A percentile compares a stretch with the other conserved stretches of the same genome.
phyloP scores from a whole-genome alignment of 35 echinoderm and acorn worm species.

The Apostichopus japonicus region DNA sequence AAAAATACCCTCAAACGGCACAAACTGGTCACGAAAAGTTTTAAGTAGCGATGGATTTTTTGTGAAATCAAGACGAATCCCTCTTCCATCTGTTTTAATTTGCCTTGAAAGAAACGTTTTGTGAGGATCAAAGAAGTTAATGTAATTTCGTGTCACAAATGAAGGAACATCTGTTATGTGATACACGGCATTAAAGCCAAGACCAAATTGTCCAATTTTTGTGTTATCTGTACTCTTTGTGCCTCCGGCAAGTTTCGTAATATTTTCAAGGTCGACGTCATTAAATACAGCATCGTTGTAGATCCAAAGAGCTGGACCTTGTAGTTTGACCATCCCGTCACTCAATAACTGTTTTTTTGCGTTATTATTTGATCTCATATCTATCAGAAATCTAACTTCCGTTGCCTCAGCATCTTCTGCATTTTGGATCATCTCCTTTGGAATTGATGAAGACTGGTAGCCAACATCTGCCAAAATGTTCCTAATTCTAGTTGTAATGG shows the following conservation, averaged over 20 bases:
- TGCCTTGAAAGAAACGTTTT: slow-evolving; percentile 60
- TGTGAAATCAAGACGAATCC: slow-evolving; percentile 33
- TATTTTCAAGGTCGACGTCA: slow-evolving; percentile 76
- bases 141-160: slow-evolving; percentile 70
- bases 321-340: slow-evolving; percentile 46
- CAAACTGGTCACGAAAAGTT: slow-evolving; percentile 51
- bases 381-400: slow-evolving; percentile 78
- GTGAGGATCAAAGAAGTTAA: slow-evolving; percentile 85
- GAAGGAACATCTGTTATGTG: slow-evolving; percentile 90
- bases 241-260: slow-evolving; percentile 70
- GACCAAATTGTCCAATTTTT: slow-evolving; percentile 92
- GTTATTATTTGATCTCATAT: slow-evolving; percentile 63
- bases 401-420: slow-evolving; percentile 86
- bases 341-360: slow-evolving; percentile 33
- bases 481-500: slow-evolving; percentile 32
- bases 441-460: slow-evolving; percentile 46
- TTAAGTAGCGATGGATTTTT: not conserved
- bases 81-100: slow-evolving; percentile 33
- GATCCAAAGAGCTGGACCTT: slow-evolving; percentile 76
- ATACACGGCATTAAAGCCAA: slow-evolving; percentile 93
- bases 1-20: slow-evolving; percentile 72
- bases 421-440: slow-evolving; percentile 89
- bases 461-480: slow-evolving; percentile 46
- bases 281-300: slow-evolving; percentile 83
- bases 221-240: slow-evolving; percentile 68